Conservation (phyloP, 2,888 invertebrate species). For the Poecilus cupreus region DNA sequence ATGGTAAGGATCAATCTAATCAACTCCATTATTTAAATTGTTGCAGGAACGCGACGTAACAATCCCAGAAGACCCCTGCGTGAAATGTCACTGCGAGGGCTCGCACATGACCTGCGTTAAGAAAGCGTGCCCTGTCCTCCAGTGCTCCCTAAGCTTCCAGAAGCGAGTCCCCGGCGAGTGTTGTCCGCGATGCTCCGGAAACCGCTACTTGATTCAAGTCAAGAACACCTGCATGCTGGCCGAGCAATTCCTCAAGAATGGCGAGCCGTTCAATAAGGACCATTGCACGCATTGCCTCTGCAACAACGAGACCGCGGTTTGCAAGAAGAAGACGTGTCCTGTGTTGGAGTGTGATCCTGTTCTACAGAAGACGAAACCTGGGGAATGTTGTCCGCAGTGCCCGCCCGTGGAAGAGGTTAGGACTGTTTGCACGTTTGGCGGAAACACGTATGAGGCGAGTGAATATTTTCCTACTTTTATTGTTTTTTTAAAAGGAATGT, state of each 20-base stretch:
- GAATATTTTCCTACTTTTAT: too few relatives aligned
- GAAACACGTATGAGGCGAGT: constrained; percentile 83
- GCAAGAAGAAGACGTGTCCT: constrained; percentile 88
- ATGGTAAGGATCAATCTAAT: not conserved
- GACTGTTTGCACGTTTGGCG: constrained; percentile 80
- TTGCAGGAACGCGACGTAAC: constrained; percentile 83
- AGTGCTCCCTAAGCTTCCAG: constrained; percentile 84
- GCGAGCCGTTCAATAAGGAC: constrained; percentile 78
- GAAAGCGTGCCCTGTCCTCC: constrained; percentile 91
- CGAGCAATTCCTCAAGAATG: constrained; percentile 79
- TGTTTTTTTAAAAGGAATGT: too few relatives aligned
- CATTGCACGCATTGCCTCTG: constrained; percentile 92
- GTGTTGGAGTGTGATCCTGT: constrained; percentile 90
- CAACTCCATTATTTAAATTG: not conserved
- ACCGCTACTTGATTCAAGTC: constrained; percentile 72
- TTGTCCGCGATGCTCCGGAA: constrained; percentile 77
- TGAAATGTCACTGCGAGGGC: constrained; percentile 86
- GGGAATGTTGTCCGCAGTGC: constrained; percentile 86
- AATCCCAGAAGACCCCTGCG: constrained; percentile 88
- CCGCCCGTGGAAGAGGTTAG: constrained; percentile 80
- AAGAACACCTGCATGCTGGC: constrained; percentile 80
- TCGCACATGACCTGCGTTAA: constrained; percentile 86
- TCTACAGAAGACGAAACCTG: constrained; percentile 79
- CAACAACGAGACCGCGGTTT: constrained; percentile 85
- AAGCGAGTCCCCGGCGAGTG: constrained; percentile 86